Conservation (phyloP, 2,113 vertebrate genomes). For the Condylura cristata region DNA sequence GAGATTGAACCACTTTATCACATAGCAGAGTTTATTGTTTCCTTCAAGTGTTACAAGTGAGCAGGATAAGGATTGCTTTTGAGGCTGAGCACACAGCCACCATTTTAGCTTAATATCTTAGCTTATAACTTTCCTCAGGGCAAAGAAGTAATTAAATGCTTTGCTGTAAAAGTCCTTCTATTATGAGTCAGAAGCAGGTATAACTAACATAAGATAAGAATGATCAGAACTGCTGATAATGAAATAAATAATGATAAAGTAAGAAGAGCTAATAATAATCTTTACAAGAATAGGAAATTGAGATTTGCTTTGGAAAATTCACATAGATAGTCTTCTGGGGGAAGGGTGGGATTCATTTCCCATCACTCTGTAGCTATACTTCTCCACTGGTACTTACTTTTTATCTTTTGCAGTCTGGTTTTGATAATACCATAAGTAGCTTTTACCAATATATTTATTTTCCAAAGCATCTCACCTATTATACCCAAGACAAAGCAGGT, state of each 20-base stretch:
- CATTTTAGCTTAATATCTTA: conserved; percentile 52
- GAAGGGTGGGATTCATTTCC: not conserved
- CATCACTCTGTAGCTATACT: not conserved
- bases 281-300: conserved; percentile 39
- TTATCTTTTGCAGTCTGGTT: not conserved
- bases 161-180: conserved; percentile 44
- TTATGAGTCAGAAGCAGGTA: conserved; percentile 48
- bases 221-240: conserved; percentile 27
- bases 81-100: conserved; percentile 44
- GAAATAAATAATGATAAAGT: conserved; percentile 28
- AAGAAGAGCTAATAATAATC: conserved; percentile 21
- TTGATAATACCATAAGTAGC: not conserved
- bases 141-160: conserved; percentile 67
- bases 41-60: not conserved
- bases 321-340: not conserved
- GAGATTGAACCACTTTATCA: not conserved
- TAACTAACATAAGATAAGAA: conserved; percentile 37
- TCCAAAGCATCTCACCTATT: not conserved
- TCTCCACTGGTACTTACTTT: conserved; percentile 8
- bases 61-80: not conserved
- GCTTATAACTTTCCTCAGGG: conserved; percentile 43
- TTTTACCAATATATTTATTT: not conserved
- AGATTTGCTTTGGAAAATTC: conserved; percentile 61
- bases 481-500: not conserved
- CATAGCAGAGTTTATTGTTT: not conserved